A percentile compares a stretch with the other conserved stretches of the same genome.
Evolutionary conservation across 2,888 invertebrate genomes (phyloP).

Genomic region (Pristionchus fissidentatus): DNA sequence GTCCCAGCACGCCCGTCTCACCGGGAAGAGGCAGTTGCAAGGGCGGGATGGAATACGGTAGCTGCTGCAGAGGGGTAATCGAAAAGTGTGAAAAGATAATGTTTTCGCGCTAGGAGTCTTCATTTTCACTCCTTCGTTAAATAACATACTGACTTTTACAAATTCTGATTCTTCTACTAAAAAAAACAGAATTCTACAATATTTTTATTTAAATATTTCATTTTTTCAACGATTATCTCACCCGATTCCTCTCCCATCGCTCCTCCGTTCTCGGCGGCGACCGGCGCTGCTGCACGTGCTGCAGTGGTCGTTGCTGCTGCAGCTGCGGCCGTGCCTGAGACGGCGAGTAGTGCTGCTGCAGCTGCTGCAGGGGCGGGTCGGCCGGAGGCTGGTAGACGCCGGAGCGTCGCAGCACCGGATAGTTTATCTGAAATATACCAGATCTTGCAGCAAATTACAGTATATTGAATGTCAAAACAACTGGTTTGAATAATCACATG

Average conservation of each 20-base stretch:
- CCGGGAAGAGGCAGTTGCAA: background rate
- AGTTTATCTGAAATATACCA: background rate
- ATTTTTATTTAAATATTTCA: too few relatives aligned
- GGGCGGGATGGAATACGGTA: background rate
- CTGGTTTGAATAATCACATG: background rate
- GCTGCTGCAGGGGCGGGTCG: background rate
- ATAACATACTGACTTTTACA: background rate
- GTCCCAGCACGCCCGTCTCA: background rate
- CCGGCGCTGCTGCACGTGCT: background rate
- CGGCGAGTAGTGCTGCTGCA: background rate
- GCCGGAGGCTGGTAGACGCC: conserved; percentile 25
- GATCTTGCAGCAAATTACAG: too few relatives aligned
- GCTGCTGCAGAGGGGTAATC: too few relatives aligned
- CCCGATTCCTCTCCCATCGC: too few relatives aligned
- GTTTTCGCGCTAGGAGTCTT: background rate
- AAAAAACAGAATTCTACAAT: too few relatives aligned
- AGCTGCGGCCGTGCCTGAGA: background rate
- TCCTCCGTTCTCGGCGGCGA: background rate
- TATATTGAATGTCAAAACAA: too few relatives aligned
- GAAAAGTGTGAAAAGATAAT: background rate
- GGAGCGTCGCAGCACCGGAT: conserved; percentile 29
- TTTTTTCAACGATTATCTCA: too few relatives aligned
- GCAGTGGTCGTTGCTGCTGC: background rate
- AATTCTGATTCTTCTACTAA: too few relatives aligned
- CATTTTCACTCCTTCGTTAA: background rate